These are phyloP conservation scores for Felis chaus DNA, from an alignment of 2,113 vertebrate genomes.

Conservation along the genomic window DNA sequence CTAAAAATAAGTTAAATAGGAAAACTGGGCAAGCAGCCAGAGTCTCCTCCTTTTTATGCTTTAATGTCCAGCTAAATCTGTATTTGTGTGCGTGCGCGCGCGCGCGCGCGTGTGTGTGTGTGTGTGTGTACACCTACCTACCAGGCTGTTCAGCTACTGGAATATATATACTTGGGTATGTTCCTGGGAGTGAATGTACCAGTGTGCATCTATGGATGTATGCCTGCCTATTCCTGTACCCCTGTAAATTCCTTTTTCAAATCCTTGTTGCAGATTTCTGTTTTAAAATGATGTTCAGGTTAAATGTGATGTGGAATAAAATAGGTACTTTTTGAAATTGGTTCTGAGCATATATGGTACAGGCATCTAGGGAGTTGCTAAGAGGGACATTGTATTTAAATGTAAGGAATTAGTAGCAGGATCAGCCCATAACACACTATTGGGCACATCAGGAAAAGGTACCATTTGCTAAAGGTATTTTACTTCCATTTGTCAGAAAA, in stretches of 20 bases:
- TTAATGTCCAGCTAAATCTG: not conserved
- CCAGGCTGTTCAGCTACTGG: not conserved
- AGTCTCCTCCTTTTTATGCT: not conserved
- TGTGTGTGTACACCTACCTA: not conserved
- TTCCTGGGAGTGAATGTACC: not conserved
- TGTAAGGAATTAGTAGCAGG: constrained; percentile 9
- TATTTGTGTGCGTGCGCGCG: not conserved
- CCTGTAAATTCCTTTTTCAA: constrained; percentile 12
- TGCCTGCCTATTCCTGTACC: not conserved
- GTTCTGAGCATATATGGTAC: not conserved
- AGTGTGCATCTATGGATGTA: not conserved
- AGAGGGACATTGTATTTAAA: not conserved
- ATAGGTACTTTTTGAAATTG: not conserved
- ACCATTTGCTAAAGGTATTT: constrained; percentile 28
- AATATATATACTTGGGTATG: not conserved
- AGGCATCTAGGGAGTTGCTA: not conserved
- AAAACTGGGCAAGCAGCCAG: not conserved
- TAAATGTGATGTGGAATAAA: constrained; percentile 34
- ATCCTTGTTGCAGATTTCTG: not conserved
- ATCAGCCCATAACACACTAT: not conserved
- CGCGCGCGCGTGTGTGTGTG: not conserved
- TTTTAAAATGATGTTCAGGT: constrained; percentile 35
- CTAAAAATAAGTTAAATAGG: constrained; percentile 18
- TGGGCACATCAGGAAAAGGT: not conserved
- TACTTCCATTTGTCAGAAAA: constrained; percentile 25